These are phyloP conservation scores for Gadopsis marmoratus DNA, from an alignment of 2,797 vertebrate genomes.

Conservation along the genomic window DNA sequence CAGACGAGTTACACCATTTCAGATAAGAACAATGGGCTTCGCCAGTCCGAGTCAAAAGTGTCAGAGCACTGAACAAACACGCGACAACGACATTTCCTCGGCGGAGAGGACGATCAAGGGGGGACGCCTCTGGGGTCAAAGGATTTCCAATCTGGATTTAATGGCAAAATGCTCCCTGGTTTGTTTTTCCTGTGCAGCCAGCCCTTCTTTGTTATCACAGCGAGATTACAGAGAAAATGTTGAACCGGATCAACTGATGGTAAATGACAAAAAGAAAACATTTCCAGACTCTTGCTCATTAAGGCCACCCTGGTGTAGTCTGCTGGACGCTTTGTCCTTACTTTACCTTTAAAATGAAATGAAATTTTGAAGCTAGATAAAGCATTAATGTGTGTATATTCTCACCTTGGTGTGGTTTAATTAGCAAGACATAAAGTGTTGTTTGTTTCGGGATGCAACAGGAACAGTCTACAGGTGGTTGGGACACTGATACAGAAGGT, in stretches of 20 bases:
- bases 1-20: conserved; percentile 55
- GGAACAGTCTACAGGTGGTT: conserved; percentile 76
- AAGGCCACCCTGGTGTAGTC: conserved; percentile 53
- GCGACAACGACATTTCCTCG: conserved; percentile 63
- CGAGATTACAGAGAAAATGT: conserved; percentile 76
- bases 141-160: conserved; percentile 78
- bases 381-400: background rate
- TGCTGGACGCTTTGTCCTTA: conserved; percentile 1
- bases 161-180: conserved; percentile 54
- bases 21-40: conserved; percentile 76
- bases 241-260: conserved; percentile 79
- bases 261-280: conserved; percentile 79
- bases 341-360: background rate
- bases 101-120: conserved; percentile 48
- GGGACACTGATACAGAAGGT: conserved; percentile 70
- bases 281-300: conserved; percentile 72
- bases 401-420: conserved; percentile 16
- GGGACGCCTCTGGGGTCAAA: conserved; percentile 47
- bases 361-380: background rate
- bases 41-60: conserved; percentile 70
- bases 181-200: conserved; percentile 62
- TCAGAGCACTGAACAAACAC: conserved; percentile 81
- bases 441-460: conserved; percentile 65
- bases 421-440: conserved; percentile 60
- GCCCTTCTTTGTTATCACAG: conserved; percentile 75